phyloP scores from a whole-genome alignment of 2,888 invertebrate species.

The Catocala fraxini region DNA sequence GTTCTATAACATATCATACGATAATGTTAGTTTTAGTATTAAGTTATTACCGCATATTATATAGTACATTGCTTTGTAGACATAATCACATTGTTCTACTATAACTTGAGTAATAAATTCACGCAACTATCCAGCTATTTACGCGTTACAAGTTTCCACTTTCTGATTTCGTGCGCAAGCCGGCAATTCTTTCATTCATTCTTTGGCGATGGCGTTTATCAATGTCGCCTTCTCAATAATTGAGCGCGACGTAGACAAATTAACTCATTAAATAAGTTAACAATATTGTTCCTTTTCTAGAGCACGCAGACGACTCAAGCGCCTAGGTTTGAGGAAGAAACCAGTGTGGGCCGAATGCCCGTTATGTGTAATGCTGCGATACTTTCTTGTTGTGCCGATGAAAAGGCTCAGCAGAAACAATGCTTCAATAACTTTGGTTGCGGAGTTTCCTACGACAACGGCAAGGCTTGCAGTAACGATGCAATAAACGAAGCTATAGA shows the following conservation, averaged over 20 bases:
- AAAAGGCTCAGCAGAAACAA: conserved; percentile 42
- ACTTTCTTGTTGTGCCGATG: conserved; percentile 66
- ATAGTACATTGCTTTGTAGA: background rate
- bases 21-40: no score
- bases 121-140: conserved; percentile 35
- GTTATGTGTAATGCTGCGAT: conserved; percentile 69
- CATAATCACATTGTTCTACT: background rate
- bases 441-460: conserved; percentile 47
- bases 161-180: conserved; percentile 49
- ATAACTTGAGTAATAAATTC: conserved; percentile 24
- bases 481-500: conserved; percentile 62
- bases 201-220: conserved; percentile 24
- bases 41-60: no score
- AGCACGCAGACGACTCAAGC: conserved; percentile 41
- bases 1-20: no score
- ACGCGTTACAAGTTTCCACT: conserved; percentile 49
- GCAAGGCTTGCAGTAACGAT: conserved; percentile 55
- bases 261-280: conserved; percentile 5
- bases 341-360: conserved; percentile 34
- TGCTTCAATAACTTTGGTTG: conserved; percentile 71
- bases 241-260: background rate
- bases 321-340: conserved; percentile 34
- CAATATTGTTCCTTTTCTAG: conserved; percentile 44
- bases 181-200: conserved; percentile 21
- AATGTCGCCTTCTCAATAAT: conserved; percentile 18